A percentile compares a stretch with the other conserved stretches of the same genome.
phyloP scores from a whole-genome alignment of 2,113 vertebrate species.

The Australoheros scitulus region DNA sequence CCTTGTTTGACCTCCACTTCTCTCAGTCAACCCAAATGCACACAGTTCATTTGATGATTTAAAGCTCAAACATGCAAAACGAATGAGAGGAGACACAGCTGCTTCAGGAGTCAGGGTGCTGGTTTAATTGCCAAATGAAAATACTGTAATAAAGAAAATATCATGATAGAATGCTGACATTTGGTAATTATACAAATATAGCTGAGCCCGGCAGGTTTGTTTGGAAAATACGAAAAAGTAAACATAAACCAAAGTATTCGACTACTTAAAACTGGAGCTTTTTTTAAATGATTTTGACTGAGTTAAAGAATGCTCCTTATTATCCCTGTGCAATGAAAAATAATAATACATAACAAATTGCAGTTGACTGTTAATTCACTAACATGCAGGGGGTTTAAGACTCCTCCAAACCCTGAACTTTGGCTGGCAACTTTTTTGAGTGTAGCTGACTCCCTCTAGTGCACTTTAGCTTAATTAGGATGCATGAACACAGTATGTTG shows the following conservation, averaged over 20 bases:
- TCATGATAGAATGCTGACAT: not conserved
- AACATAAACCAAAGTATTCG: not conserved
- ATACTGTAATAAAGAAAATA: not conserved
- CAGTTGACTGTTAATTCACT: not conserved
- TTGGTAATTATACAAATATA: not conserved
- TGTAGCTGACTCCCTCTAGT: constrained; percentile 15
- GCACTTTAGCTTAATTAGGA: constrained; percentile 5
- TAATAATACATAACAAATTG: not conserved
- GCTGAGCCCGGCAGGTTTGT: not conserved
- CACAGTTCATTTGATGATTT: constrained; percentile 1
- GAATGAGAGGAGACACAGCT: not conserved
- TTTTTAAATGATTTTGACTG: not conserved
- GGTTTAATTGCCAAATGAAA: not conserved
- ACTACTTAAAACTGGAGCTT: not conserved
- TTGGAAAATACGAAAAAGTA: not conserved
- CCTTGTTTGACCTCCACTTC: not conserved
- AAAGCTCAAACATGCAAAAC: not conserved
- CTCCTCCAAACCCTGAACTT: not conserved
- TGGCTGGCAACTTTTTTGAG: constrained; percentile 5
- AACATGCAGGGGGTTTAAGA: not conserved
- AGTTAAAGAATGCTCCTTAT: not conserved
- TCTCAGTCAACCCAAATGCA: not conserved
- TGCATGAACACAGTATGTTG: constrained; percentile 3
- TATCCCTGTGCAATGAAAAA: not conserved
- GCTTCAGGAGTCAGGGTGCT: not conserved